Percentiles rank a stretch among this genome's conserved stretches.
phyloP scores from a whole-genome alignment of 2,888 invertebrate species.

The Cepaea hortensis region DNA sequence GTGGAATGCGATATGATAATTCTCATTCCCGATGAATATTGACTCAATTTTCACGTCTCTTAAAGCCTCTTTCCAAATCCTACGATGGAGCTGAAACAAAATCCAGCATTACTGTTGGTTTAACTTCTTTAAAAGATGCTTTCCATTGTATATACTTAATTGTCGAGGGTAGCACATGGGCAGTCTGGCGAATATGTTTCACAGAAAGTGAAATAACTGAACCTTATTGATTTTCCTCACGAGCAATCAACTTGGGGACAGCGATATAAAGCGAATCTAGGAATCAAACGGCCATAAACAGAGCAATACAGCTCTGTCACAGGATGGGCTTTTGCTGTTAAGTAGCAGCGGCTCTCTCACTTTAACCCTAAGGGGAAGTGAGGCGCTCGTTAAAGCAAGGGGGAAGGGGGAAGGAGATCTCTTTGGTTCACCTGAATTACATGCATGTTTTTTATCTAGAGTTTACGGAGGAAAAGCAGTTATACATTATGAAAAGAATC shows the following conservation, averaged over 20 bases:
- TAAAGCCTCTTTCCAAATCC: too few relatives aligned
- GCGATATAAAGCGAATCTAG: slow-evolving; percentile 1
- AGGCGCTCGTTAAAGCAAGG: too few relatives aligned
- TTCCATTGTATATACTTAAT: neutral
- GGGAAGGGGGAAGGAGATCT: too few relatives aligned
- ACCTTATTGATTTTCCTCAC: slow-evolving; percentile 1
- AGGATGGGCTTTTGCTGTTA: neutral
- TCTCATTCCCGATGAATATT: too few relatives aligned
- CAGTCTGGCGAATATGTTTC: neutral
- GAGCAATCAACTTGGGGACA: slow-evolving; percentile 7
- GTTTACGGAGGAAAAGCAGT: too few relatives aligned
- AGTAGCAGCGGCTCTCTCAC: too few relatives aligned
- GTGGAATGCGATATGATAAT: too few relatives aligned
- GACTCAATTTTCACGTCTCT: too few relatives aligned
- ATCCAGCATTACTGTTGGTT: neutral
- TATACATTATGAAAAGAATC: too few relatives aligned
- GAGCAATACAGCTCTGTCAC: slow-evolving; percentile 10
- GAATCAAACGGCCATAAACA: slow-evolving; percentile 19
- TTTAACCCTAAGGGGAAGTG: neutral
- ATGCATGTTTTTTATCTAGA: too few relatives aligned
- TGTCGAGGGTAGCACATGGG: neutral
- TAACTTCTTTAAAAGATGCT: neutral
- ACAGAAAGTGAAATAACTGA: neutral
- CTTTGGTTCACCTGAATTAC: too few relatives aligned
- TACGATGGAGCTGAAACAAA: neutral